phyloP scores from a whole-genome alignment of 2,888 invertebrate genomes.

The Scotopteryx bipunctaria region DNA sequence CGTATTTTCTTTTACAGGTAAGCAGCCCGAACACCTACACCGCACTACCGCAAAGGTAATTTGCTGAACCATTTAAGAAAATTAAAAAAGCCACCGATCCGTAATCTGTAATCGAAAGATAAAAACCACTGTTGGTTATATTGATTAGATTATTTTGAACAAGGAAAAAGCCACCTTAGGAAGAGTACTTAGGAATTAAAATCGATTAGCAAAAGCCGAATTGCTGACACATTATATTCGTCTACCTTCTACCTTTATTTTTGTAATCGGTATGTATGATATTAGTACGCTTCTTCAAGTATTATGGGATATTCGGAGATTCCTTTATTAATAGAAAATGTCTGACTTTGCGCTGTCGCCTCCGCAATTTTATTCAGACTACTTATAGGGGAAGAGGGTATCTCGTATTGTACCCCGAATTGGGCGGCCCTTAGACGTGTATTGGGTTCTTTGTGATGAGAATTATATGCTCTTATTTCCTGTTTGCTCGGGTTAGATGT shows the following conservation, averaged over 20 bases:
- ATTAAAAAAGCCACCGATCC: constrained; percentile 6
- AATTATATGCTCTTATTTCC: constrained; percentile 29
- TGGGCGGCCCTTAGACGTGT: constrained; percentile 29
- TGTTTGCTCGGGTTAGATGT: constrained; percentile 18
- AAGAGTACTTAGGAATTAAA: not conserved
- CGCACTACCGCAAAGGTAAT: constrained; percentile 8
- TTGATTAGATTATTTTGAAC: constrained; percentile 7
- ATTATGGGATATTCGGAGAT: no score
- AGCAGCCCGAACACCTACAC: not conserved
- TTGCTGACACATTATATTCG: constrained; percentile 7
- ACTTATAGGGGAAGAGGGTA: constrained; percentile 33
- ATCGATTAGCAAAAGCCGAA: not conserved
- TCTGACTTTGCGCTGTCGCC: constrained; percentile 28
- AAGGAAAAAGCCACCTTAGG: not conserved
- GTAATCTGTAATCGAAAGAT: constrained; percentile 9
- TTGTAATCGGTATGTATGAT: constrained; percentile 13
- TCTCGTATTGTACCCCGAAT: constrained; percentile 36
- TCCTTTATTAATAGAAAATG: constrained; percentile 13
- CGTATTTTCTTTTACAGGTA: constrained; percentile 20
- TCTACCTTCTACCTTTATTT: constrained; percentile 17
- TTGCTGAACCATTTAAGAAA: constrained; percentile 1
- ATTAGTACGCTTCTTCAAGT: no score
- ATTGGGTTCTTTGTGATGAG: constrained; percentile 33
- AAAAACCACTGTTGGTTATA: constrained; percentile 3
- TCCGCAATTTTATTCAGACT: constrained; percentile 38